phyloP scores from a whole-genome alignment of 2,797 vertebrate species.

The Clamator glandarius region DNA sequence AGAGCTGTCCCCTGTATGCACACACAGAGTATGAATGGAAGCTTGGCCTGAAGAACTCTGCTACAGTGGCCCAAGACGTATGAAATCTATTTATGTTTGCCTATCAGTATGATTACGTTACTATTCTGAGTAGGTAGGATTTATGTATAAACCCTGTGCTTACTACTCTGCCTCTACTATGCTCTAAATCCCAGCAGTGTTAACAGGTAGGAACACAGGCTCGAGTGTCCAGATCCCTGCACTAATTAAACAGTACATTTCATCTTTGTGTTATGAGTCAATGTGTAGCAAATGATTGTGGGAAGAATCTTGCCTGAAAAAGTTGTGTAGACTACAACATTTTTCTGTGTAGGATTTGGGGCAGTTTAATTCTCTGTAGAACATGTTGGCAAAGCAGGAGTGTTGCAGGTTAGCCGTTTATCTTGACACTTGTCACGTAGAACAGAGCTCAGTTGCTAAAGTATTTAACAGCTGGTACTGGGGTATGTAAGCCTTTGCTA shows the following conservation, averaged over 20 bases:
- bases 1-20: background rate
- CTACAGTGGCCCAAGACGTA: background rate
- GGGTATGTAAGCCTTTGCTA: background rate
- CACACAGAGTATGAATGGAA: background rate
- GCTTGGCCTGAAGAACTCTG: background rate
- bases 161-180: background rate
- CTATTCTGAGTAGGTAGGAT: background rate
- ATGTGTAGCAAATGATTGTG: background rate
- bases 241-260: background rate
- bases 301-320: background rate
- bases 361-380: background rate
- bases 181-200: background rate
- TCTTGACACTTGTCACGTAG: background rate
- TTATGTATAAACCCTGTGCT: background rate
- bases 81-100: background rate
- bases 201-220: background rate
- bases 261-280: background rate
- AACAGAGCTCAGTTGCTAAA: background rate
- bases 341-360: background rate
- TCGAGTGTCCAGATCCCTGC: background rate
- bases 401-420: rapidly evolving
- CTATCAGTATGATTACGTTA: background rate
- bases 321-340: background rate
- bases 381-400: background rate
- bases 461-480: background rate